Base-by-base conservation (phyloP, 2,113 vertebrate species). In the Trematocara variabile region DNA sequence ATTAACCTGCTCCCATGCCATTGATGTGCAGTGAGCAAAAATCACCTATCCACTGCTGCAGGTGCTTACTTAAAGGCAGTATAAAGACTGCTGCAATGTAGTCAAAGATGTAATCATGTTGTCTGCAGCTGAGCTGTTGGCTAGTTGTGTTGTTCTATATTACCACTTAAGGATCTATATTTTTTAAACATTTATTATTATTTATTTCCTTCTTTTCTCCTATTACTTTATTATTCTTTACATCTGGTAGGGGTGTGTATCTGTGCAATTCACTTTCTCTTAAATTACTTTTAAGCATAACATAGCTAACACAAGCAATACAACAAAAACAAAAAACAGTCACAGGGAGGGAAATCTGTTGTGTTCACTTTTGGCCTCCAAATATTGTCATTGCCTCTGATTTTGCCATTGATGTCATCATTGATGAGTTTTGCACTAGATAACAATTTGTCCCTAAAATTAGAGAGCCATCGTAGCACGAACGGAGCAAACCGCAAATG, bases 121-220 rank as follows among this genome's bases (percentile, higher is more conserved):
- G 54, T 56, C 0, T 28, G 0, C 22, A 56, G 54, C 54, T 28
- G 54, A 56, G 54, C 22, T 56, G 22, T 56, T 56, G 12, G 22
- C 0, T 14, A 56, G 22, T 28, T 56, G 54, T 28, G 54, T 52
- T n/a, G 4, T 56, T 56, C 6, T 56, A 56, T 28, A 56, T 56
- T 56, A 28, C 12, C 22, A 14, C 22, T 56, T 56, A 56, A 28
- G 12, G 12, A 14, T 28, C 6, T 56, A 14, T 14, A 0, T 56
- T 56, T 56, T 28, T 56, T 14, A 0, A 58, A 58, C 55, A 16
- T 58, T 58, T 58, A 58, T 58, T 58, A 30, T 58, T 58, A 58
- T 58, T 58, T 0, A 5, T 56, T 56, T 56, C 13, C 0, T 30
- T 58, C 4, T 58, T 58, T 30, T 58, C 7, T 30, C 55, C 0